phyloP scores from a whole-genome alignment of 2,113 vertebrate species.

The Pachyramphus minor region DNA sequence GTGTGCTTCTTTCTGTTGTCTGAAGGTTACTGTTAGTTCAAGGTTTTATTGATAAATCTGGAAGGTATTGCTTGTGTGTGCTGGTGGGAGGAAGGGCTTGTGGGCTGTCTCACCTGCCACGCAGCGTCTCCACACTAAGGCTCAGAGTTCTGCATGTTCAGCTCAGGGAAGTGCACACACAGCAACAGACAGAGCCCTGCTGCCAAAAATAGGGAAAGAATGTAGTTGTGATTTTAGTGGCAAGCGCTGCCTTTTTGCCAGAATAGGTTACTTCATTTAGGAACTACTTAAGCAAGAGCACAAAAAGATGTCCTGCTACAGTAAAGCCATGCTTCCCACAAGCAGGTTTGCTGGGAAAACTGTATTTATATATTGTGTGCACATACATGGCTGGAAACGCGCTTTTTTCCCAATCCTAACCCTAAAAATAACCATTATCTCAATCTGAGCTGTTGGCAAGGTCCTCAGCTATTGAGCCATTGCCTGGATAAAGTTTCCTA shows the following conservation, averaged over 20 bases:
- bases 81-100: not conserved
- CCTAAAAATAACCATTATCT: not conserved
- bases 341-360: not conserved
- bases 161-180: fast-evolving
- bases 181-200: not conserved
- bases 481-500: not conserved
- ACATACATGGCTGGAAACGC: not conserved
- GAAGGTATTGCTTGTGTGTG: not conserved
- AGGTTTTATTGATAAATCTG: not conserved
- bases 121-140: not conserved
- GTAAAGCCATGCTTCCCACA: not conserved
- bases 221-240: not conserved
- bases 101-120: not conserved
- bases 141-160: not conserved
- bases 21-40: not conserved
- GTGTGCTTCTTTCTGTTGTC: not conserved
- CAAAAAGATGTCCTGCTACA: not conserved
- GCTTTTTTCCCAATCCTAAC: not conserved
- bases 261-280: not conserved
- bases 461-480: fast-evolving
- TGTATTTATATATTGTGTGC: not conserved
- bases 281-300: not conserved
- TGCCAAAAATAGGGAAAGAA: not conserved
- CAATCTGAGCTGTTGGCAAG: not conserved
- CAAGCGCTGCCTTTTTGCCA: not conserved